Conservation (phyloP, 2,113 vertebrate genomes). For the Notothenia rossii region DNA sequence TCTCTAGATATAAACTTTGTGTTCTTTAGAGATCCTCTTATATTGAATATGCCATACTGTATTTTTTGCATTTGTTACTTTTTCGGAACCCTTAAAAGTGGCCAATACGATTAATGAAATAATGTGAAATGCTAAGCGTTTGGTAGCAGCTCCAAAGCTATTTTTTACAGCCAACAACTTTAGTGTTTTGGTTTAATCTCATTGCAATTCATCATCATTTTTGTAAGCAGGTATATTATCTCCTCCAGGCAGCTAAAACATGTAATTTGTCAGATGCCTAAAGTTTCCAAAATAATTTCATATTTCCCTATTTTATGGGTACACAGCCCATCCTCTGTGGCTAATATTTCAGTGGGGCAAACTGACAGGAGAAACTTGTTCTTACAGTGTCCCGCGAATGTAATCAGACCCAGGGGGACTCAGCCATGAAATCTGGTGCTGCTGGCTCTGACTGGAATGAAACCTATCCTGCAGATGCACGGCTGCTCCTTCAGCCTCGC, state of each 20-base stretch:
- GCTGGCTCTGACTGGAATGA: constrained; percentile 5
- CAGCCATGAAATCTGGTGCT: not conserved
- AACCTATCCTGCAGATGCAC: not conserved
- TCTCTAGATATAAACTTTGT: not conserved
- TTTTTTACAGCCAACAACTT: not conserved
- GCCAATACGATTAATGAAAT: not conserved
- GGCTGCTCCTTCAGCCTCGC: not conserved
- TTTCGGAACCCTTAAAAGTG: not conserved
- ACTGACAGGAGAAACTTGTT: constrained; percentile 9
- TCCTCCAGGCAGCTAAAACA: not conserved
- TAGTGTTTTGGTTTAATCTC: not conserved
- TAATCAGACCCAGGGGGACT: constrained; percentile 20
- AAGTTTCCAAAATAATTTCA: not conserved
- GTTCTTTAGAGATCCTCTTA: not conserved
- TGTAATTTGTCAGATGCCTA: not conserved
- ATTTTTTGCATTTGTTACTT: not conserved
- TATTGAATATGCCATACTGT: not conserved
- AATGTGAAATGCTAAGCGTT: not conserved
- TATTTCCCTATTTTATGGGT: not conserved
- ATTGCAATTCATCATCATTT: not conserved
- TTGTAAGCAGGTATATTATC: not conserved
- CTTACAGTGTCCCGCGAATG: constrained; percentile 1
- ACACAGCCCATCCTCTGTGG: not conserved
- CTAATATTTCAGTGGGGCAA: not conserved
- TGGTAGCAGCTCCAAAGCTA: no score